These are phyloP conservation scores for Pyrrhosoma nymphula DNA, from an alignment of 2,888 invertebrate species.

Conservation along the genomic window DNA sequence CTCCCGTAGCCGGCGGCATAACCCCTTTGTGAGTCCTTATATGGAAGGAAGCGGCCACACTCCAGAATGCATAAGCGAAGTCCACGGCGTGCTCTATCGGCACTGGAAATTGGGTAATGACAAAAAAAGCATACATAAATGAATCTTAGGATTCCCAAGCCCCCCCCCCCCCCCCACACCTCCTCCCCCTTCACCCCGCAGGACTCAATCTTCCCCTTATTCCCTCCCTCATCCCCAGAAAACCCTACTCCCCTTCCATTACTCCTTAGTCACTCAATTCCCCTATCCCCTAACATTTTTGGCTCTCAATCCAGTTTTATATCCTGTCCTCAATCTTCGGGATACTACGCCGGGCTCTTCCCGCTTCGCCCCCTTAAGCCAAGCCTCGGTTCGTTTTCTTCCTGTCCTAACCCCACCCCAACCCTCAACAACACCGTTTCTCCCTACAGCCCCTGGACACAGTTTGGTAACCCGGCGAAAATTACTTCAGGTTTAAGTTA, in stretches of 20 bases:
- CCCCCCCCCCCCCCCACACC: background rate
- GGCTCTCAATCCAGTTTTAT: constrained; percentile 19
- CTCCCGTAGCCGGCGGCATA: constrained; percentile 17
- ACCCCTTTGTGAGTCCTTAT: constrained; percentile 71
- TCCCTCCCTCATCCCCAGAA: background rate
- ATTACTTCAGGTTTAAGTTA: background rate
- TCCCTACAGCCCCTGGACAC: background rate
- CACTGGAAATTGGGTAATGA: constrained; percentile 63
- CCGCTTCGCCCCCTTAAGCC: too few species aligned
- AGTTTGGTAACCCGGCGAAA: constrained; percentile 17
- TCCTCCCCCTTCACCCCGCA: background rate
- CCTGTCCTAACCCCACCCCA: background rate
- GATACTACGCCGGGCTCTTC: background rate
- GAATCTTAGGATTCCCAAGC: constrained; percentile 37
- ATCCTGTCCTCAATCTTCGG: constrained; percentile 18
- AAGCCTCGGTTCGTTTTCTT: too few species aligned
- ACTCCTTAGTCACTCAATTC: background rate
- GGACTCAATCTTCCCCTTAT: constrained; percentile 7
- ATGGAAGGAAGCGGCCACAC: constrained; percentile 71
- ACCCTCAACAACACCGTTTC: background rate
- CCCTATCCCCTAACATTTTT: background rate
- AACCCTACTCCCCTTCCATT: background rate
- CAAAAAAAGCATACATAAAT: constrained; percentile 62
- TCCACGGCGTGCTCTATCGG: constrained; percentile 66
- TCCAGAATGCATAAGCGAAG: constrained; percentile 72